These are phyloP conservation scores for Dasyurus viverrinus DNA, from an alignment of 2,113 vertebrate species.

Conservation along the genomic window DNA sequence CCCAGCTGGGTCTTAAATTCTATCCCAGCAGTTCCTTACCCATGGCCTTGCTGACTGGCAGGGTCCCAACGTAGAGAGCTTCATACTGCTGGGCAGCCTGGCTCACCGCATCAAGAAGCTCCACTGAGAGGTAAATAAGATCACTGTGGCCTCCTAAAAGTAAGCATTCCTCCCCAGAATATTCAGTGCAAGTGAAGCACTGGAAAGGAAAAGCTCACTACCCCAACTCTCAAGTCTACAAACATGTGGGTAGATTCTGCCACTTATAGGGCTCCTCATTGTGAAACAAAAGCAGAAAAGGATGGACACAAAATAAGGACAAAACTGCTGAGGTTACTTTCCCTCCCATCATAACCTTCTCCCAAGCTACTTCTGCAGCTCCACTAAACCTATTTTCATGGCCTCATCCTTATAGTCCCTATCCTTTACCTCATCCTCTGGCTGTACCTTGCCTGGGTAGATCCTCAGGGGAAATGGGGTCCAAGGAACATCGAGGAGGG, in stretches of 20 bases:
- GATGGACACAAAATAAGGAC: constrained; percentile 8
- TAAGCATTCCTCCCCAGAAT: not conserved
- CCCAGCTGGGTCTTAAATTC: not conserved
- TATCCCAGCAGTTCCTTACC: constrained; percentile 84
- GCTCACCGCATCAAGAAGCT: constrained; percentile 89
- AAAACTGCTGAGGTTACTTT: not conserved
- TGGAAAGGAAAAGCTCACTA: not conserved
- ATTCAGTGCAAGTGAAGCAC: not conserved
- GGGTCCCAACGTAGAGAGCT: constrained; percentile 91
- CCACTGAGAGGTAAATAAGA: constrained; percentile 83
- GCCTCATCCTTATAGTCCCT: not conserved
- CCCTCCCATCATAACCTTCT: not conserved
- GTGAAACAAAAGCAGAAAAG: not conserved
- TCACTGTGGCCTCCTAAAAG: not conserved
- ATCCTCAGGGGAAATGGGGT: constrained; percentile 89
- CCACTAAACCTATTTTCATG: not conserved
- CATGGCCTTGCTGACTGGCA: constrained; percentile 93
- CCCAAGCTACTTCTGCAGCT: constrained; percentile 10
- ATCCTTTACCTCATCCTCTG: not conserved
- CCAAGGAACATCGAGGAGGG: constrained; percentile 83
- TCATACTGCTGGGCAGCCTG: constrained; percentile 92
- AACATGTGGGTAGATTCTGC: not conserved
- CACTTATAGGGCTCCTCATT: not conserved
- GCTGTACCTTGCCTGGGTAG: constrained; percentile 90
- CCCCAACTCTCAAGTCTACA: not conserved